Percentiles rank a stretch among this genome's conserved stretches.
Evolutionary conservation across 53 echinoderm and acorn worm genomes (phyloP).

Genomic region (Hippasteria phrygiana): DNA sequence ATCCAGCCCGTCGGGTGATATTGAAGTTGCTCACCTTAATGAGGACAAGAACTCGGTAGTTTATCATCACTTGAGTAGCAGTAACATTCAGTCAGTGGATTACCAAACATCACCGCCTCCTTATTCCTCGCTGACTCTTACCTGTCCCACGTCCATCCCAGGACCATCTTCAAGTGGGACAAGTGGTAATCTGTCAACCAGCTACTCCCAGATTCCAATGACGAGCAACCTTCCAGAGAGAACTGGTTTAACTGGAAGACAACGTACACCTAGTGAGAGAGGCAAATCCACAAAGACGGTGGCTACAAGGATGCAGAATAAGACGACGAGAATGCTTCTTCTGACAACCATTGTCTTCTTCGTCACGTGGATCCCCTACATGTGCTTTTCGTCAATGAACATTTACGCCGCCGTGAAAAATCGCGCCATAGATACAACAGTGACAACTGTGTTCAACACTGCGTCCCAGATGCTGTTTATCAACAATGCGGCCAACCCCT

Average conservation of each 20-base stretch:
- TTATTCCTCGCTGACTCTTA: not conserved
- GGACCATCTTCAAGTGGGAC: not conserved
- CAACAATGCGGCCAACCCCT: slow-evolving; percentile 83
- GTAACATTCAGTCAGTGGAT: not conserved
- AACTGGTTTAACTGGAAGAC: not conserved
- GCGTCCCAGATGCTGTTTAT: slow-evolving; percentile 57
- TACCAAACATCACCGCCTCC: not conserved
- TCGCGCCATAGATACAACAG: not conserved
- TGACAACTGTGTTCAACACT: not conserved
- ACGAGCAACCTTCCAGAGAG: slow-evolving; percentile 10
- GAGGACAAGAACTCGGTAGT: slow-evolving; percentile 15
- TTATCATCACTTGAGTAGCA: slow-evolving; percentile 15
- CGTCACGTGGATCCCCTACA: slow-evolving; percentile 73
- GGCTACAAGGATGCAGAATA: slow-evolving; percentile 54
- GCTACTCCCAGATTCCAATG: not conserved
- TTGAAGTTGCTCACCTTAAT: slow-evolving; percentile 11
- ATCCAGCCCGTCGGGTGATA: not conserved
- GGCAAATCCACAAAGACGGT: slow-evolving; percentile 39
- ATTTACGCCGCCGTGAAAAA: not conserved
- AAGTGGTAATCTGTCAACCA: not conserved
- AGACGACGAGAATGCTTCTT: slow-evolving; percentile 75
- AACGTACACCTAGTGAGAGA: slow-evolving; percentile 22
- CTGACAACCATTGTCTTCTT: slow-evolving; percentile 77
- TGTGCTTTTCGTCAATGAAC: slow-evolving; percentile 7
- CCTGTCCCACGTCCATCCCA: not conserved